phyloP scores from a whole-genome alignment of 2,888 invertebrate species.

The Hoplodrina blanda region DNA sequence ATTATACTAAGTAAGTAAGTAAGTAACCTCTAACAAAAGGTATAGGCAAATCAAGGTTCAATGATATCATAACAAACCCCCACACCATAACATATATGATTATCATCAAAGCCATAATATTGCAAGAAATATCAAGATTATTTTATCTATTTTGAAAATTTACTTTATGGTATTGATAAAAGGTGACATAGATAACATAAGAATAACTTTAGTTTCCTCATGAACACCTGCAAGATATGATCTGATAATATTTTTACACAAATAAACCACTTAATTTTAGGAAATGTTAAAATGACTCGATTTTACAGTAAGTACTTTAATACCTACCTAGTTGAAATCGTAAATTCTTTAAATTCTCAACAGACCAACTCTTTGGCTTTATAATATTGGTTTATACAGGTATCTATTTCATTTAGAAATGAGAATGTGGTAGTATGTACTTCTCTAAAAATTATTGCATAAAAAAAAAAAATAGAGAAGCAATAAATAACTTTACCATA shows the following conservation, averaged over 20 bases:
- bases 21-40: background rate
- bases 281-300: background rate
- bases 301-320: background rate
- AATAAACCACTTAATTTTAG: constrained; percentile 12
- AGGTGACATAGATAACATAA: constrained; percentile 23
- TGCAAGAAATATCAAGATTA: constrained; percentile 30
- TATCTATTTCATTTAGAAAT: no score
- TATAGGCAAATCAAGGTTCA: background rate
- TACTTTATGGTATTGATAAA: constrained; percentile 35
- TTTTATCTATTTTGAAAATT: constrained; percentile 17
- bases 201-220: constrained; percentile 19
- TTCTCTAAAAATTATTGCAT: no score
- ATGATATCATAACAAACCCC: constrained; percentile 14
- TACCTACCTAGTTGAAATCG: no score
- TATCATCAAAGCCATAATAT: constrained; percentile 15
- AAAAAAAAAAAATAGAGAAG: no score
- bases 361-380: no score
- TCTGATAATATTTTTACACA: constrained; percentile 23
- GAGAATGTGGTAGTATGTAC: no score
- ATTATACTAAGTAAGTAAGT: no score
- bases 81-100: background rate
- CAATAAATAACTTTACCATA: no score
- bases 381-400: no score
- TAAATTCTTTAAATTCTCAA: no score
- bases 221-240: constrained; percentile 57